phyloP scores from a whole-genome alignment of 1,140 invertebrate genomes.

The Helicorthomorpha holstii region DNA sequence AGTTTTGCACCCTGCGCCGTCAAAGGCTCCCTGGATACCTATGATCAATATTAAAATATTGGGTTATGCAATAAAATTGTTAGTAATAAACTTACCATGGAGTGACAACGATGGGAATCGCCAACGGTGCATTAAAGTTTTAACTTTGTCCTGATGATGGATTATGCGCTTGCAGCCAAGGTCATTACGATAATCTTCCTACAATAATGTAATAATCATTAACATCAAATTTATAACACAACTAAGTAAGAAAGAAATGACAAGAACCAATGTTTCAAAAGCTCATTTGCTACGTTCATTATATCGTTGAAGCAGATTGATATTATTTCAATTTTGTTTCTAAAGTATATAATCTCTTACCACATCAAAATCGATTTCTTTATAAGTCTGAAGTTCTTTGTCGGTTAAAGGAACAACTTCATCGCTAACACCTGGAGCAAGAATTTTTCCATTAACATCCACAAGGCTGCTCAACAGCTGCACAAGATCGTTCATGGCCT shows the following conservation, averaged over 20 bases:
- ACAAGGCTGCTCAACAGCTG: constrained; percentile 65
- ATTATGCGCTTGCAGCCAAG: constrained; percentile 51
- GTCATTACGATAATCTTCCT: constrained; percentile 50
- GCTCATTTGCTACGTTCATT: too few relatives aligned
- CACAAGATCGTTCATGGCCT: constrained; percentile 77
- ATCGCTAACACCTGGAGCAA: constrained; percentile 59
- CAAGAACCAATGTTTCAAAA: too few relatives aligned
- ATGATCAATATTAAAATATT: constrained; percentile 4
- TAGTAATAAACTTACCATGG: constrained; percentile 41
- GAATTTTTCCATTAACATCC: constrained; percentile 65
- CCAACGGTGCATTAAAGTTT: constrained; percentile 78
- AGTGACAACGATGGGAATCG: constrained; percentile 73
- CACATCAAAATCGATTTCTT: constrained; percentile 76
- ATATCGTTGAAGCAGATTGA: too few relatives aligned
- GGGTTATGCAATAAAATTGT: not conserved
- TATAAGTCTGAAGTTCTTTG: constrained; percentile 60
- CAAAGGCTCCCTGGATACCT: constrained; percentile 78
- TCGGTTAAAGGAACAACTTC: constrained; percentile 53
- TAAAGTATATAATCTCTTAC: too few relatives aligned
- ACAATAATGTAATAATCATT: constrained; percentile 4
- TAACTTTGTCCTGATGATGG: constrained; percentile 44
- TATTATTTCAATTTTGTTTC: not conserved
- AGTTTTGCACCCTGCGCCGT: constrained; percentile 79
- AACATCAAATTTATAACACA: constrained; percentile 3
- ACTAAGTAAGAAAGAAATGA: not conserved